These are phyloP conservation scores for Tetragnatha montana DNA, from an alignment of 2,888 invertebrate genomes.

Conservation along the genomic window DNA sequence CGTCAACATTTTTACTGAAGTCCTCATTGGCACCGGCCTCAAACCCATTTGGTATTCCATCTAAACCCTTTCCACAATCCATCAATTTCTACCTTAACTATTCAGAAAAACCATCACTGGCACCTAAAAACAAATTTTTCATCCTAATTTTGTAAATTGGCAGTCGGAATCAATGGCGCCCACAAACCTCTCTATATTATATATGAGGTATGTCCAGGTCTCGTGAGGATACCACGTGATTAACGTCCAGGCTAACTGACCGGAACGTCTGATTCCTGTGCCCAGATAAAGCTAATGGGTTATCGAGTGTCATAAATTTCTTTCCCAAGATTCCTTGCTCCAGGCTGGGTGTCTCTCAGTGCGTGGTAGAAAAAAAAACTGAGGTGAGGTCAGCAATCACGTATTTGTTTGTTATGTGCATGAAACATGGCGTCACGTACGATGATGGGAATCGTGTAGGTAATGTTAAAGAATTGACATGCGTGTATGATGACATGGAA, in stretches of 20 bases:
- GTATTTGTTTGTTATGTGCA: too few relatives aligned
- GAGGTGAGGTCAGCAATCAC: too few relatives aligned
- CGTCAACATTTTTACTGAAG: too few relatives aligned
- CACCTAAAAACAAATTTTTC: background rate
- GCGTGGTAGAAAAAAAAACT: too few relatives aligned
- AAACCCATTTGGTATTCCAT: background rate
- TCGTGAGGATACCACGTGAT: conserved; percentile 51
- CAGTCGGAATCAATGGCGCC: conserved; percentile 21
- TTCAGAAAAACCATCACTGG: background rate
- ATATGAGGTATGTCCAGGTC: conserved; percentile 46
- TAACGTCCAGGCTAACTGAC: conserved; percentile 56
- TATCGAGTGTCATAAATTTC: conserved; percentile 56
- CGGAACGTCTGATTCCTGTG: conserved; percentile 56
- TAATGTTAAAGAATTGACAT: too few relatives aligned
- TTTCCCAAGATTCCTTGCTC: conserved; percentile 29
- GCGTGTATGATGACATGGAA: too few relatives aligned
- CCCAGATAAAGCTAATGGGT: conserved; percentile 60
- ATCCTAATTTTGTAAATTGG: conserved; percentile 30
- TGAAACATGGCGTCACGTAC: too few relatives aligned
- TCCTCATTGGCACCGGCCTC: background rate
- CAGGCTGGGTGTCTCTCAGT: too few relatives aligned
- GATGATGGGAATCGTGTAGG: too few relatives aligned
- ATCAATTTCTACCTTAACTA: background rate
- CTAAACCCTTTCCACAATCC: background rate
- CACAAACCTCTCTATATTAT: conserved; percentile 30